Base-by-base conservation (phyloP, 1,140 invertebrate genomes). In the Carposina sasakii region DNA sequence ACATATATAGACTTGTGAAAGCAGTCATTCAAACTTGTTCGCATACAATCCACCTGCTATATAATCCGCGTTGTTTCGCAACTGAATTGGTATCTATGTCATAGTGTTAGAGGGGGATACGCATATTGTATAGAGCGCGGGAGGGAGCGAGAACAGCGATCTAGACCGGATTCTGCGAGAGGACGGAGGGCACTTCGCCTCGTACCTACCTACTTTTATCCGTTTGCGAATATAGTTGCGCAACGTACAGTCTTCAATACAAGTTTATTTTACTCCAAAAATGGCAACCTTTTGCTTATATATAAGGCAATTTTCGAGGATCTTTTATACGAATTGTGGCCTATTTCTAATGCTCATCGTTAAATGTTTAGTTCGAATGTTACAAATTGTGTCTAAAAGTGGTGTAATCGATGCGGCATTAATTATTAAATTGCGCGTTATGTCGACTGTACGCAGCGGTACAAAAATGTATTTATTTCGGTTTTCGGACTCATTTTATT, bases 51-150 rank as follows among this genome's bases (percentile, higher is more conserved):
- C 77, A 83, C 79, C 76, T 83, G 79, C 81, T 78, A 81, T 81
- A 81, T 84, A 81, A 84, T 81, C 77, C 75, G 77, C 77, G 76
- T 54, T 78, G 69, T 84, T 81, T 84, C 81, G 81, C 81, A 84
- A 84, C 68, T 72, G 56, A 67, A 60, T 52, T 66, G 57, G 75
- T 81, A 78, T 78, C 67, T 81, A 76, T 84, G 81, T 81, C 77
- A 83, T 53, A 60, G 67, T 48, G 69, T 54, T 30, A 12, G 67
- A 76, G 48, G 6, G 64, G 28, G 75, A 77, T 44, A 40, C 54
- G 22, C 2, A 49, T 60, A 64, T 16, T 15, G n/a, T 15, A n/a
- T 17, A 21, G 23, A 21, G 8, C 16, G 28, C 9, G 16, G 17
- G 72, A 54, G 57, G 33, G 69, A 84, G 47, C 31, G 67, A 68